A percentile compares a stretch with the other conserved stretches of the same genome.
phyloP scores from a whole-genome alignment of 2,888 invertebrate species.

The Clitarchus hookeri region DNA sequence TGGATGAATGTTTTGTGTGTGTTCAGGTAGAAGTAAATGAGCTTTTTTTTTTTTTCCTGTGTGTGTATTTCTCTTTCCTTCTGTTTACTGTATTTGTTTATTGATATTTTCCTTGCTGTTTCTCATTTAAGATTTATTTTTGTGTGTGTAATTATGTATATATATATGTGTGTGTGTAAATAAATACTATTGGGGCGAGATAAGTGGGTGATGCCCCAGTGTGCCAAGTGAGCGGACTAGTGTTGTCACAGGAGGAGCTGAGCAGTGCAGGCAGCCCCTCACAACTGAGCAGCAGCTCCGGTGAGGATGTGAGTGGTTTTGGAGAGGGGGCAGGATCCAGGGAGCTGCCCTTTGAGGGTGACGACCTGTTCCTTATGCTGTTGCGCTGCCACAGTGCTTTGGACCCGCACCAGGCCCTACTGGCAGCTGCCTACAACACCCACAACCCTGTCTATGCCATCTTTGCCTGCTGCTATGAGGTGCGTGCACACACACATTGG shows the following conservation, averaged over 20 bases:
- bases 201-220: not conserved
- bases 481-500: slow-evolving; percentile 46
- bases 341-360: not conserved
- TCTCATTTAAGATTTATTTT: no score
- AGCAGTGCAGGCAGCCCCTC: not conserved
- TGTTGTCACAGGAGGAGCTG: not conserved
- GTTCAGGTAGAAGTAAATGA: no score
- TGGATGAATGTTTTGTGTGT: no score
- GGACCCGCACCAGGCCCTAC: slow-evolving; percentile 68
- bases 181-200: no score
- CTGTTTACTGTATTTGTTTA: no score
- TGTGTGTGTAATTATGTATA: no score
- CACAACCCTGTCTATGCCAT: slow-evolving; percentile 67
- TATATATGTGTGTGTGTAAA: no score
- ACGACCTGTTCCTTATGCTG: slow-evolving; percentile 36
- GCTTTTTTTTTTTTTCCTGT: no score
- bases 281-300: slow-evolving; percentile 33
- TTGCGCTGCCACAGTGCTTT: slow-evolving; percentile 57
- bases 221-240: not conserved
- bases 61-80: no score
- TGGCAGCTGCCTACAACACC: slow-evolving; percentile 62
- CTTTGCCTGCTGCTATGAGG: slow-evolving; percentile 72
- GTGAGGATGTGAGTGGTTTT: slow-evolving; percentile 26
- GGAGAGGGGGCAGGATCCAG: not conserved
- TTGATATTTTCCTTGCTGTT: no score